phyloP scores from a whole-genome alignment of 1,140 invertebrate genomes.

The Brachionus manjavacas region DNA sequence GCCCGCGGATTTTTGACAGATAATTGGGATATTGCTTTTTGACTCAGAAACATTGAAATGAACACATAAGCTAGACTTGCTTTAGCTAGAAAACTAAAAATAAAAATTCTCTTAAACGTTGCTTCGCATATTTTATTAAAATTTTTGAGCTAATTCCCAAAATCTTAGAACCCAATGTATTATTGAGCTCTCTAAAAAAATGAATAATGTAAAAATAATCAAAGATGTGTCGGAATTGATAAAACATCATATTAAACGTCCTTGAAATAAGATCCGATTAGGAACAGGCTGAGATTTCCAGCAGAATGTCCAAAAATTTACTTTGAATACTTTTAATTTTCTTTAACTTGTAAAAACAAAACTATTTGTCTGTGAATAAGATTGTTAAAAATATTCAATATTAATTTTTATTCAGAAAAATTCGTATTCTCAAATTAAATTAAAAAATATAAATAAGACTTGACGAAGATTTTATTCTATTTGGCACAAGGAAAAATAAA shows the following conservation, averaged over 20 bases:
- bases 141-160: not conserved
- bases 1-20: not conserved
- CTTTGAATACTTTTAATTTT: too few species aligned
- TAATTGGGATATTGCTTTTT: not conserved
- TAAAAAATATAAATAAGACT: not conserved
- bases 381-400: too few species aligned
- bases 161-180: not conserved
- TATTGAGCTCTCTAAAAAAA: not conserved
- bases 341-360: not conserved
- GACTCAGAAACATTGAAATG: not conserved
- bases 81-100: conserved; percentile 9
- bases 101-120: conserved; percentile 17
- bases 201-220: not conserved
- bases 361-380: not conserved
- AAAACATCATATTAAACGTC: not conserved
- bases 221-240: not conserved
- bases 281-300: not conserved
- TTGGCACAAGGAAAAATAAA: too few species aligned
- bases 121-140: conserved; percentile 32
- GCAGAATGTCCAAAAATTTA: not conserved
- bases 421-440: not conserved
- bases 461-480: too few species aligned
- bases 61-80: not conserved
- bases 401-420: too few species aligned
- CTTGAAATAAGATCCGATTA: not conserved